phyloP scores from a whole-genome alignment of 2,888 invertebrate species.

The Thelaira solivaga region DNA sequence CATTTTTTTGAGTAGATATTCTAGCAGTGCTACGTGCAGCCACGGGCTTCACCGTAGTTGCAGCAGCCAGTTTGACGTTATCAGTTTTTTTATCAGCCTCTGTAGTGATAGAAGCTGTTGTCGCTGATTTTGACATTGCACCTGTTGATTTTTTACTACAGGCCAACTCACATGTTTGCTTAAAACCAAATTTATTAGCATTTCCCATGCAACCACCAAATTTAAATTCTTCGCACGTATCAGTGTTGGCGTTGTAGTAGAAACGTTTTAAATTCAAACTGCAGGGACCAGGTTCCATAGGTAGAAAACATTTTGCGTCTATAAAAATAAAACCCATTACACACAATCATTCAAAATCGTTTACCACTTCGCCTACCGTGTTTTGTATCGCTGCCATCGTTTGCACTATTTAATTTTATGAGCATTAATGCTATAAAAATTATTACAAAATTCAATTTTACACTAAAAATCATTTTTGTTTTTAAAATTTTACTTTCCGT shows the following conservation, averaged over 20 bases:
- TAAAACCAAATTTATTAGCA: constrained; percentile 71
- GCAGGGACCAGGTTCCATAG: constrained; percentile 72
- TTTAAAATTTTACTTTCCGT: no score
- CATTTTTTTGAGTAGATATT: neutral
- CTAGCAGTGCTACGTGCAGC: no score
- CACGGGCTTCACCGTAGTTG: neutral
- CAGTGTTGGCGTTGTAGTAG: constrained; percentile 70
- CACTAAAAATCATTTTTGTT: constrained; percentile 21
- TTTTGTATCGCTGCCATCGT: neutral
- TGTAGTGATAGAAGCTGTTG: neutral
- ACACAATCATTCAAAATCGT: neutral
- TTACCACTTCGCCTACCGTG: constrained; percentile 8
- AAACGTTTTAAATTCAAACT: constrained; percentile 71
- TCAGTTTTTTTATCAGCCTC: no score
- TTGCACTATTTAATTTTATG: constrained; percentile 1
- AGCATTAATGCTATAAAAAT: neutral
- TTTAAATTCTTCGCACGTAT: constrained; percentile 70
- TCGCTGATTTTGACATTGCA: neutral
- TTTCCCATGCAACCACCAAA: constrained; percentile 74
- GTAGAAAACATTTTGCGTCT: constrained; percentile 72
- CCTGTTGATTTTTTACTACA: constrained; percentile 62
- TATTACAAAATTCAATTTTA: neutral
- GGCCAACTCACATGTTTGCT: constrained; percentile 70
- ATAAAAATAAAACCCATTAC: neutral
- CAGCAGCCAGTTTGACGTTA: no score